Base-by-base conservation (phyloP, 2,888 invertebrate species). In the Lochmaea capreae region DNA sequence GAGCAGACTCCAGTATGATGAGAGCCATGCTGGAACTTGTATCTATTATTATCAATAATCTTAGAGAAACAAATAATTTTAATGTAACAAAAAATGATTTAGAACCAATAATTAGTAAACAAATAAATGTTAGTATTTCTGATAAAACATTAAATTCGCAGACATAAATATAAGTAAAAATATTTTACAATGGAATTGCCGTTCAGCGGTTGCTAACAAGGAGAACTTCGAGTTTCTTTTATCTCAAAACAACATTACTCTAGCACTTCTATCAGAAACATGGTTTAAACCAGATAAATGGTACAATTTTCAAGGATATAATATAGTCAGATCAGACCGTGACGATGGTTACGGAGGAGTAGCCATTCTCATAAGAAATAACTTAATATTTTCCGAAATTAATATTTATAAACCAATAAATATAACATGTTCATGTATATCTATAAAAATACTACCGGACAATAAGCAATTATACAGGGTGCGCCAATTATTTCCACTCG, bases 221-320 rank as follows among this genome's bases (percentile, higher is more conserved):
- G 54, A 54, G 1, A 54, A 54, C 12, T 8, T 54, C 1, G 1
- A 14, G n/a, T 16, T 10, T 16, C n/a, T 54, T 10, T 12, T 54
- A 10, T 14, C 14, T 54, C 5, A 54, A 10, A 14, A 54, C 54
- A 54, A 54, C 6, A 54, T 54, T n/a, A 14, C 54, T 1, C 12
- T 54, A 54, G 54, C 54, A 54, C 12, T 54, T 11, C 16, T 54
- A 54, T 54, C 54, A 16, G 54, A 54, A 16, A 54, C 59, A 8
- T 59, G 59, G 59, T 39, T 59, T 59, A 59, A 59, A 22, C 59
- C 59, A 8, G 10, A 18, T n/a, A 54, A n/a, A 54, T 54, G 12
- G 6, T 54, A 54, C 12, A 16, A 16, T 54, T 54, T 16, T 54
- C 6, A 54, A 54, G 16, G 6, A 14, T 54, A 14, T 16, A 54